These are phyloP conservation scores for Crypturellus undulatus DNA, from an alignment of 2,113 vertebrate species.

Conservation along the genomic window DNA sequence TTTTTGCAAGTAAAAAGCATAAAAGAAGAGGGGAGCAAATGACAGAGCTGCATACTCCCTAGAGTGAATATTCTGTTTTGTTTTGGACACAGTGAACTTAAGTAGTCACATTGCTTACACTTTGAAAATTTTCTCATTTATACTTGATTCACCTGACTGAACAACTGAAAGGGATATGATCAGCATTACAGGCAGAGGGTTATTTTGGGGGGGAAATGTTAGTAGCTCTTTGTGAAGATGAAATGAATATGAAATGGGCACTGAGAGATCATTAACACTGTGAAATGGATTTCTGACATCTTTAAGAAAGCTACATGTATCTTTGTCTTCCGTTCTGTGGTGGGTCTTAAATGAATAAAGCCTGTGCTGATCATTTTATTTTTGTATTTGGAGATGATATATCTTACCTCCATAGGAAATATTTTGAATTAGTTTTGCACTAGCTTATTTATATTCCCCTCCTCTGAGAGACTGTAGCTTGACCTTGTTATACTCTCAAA, in stretches of 20 bases:
- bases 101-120: neutral
- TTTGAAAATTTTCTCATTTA: neutral
- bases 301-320: conserved; percentile 14
- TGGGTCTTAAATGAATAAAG: conserved; percentile 20
- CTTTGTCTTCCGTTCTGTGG: conserved; percentile 38
- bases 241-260: conserved; percentile 38
- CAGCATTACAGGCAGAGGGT: neutral
- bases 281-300: conserved; percentile 48
- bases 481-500: neutral
- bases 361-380: conserved; percentile 20
- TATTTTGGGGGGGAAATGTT: neutral
- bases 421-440: conserved; percentile 30
- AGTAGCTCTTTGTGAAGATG: neutral
- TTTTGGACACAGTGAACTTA: neutral
- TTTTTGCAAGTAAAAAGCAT: neutral
- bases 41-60: neutral
- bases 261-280: conserved; percentile 36
- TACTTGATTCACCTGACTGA: neutral
- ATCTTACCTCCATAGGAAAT: conserved; percentile 36
- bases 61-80: neutral
- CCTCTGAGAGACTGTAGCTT: neutral
- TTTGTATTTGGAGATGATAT: neutral
- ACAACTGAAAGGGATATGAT: neutral
- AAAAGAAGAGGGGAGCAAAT: neutral
- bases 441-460: conserved; percentile 6